Evolutionary conservation across 2,113 vertebrate species (phyloP).

Genomic region (Addax nasomaculatus): DNA sequence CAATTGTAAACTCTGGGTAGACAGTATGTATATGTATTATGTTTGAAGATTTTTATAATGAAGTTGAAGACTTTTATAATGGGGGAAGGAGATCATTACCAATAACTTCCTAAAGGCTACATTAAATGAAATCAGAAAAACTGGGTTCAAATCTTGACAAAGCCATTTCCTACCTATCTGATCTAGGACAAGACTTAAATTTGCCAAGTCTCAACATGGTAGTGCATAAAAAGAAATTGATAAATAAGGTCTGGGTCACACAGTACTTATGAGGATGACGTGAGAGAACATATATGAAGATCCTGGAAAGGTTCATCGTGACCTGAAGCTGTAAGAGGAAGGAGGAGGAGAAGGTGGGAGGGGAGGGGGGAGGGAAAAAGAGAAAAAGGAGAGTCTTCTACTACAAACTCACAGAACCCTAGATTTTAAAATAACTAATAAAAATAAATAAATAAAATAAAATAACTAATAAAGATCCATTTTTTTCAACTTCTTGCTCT

Average conservation of each 20-base stretch:
- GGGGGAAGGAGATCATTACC: not conserved
- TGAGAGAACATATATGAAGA: not conserved
- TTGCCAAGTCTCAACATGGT: not conserved
- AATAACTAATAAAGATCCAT: not conserved
- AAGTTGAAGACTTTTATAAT: not conserved
- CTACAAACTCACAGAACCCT: slow-evolving; percentile 3
- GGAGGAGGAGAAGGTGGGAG: not conserved
- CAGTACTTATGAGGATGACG: not conserved
- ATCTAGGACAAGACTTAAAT: not conserved
- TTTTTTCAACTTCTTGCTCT: not conserved
- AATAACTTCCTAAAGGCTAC: not conserved
- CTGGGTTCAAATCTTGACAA: not conserved
- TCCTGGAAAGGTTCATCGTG: not conserved
- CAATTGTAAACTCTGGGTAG: not conserved
- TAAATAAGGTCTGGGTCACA: not conserved
- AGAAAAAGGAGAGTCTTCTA: not conserved
- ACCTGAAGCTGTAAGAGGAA: not conserved
- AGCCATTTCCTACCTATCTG: not conserved
- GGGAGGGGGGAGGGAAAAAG: not conserved
- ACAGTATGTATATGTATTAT: not conserved
- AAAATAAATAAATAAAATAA: not conserved
- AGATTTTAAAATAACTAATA: not conserved
- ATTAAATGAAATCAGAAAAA: not conserved
- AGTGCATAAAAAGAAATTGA: not conserved
- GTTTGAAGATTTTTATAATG: not conserved